phyloP scores from a whole-genome alignment of 2,797 vertebrate genomes.

The Enteromius mattozi region DNA sequence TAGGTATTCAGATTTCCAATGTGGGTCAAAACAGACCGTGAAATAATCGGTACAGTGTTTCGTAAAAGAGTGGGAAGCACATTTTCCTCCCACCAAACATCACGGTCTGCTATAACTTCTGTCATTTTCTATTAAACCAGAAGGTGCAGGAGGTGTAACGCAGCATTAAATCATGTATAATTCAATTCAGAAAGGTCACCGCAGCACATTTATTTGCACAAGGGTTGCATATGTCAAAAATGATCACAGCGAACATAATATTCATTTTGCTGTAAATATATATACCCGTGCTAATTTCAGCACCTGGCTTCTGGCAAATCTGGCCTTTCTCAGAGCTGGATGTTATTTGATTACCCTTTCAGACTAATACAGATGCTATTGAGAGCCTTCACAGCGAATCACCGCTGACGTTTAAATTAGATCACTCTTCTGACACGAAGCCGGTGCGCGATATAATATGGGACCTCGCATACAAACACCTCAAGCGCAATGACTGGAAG shows the following conservation, averaged over 20 bases:
- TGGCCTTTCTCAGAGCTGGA: conserved; percentile 73
- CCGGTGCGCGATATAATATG: conserved; percentile 80
- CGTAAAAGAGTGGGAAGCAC: neutral
- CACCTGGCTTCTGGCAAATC: conserved; percentile 53
- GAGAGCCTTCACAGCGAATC: conserved; percentile 69
- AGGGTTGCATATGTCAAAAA: conserved; percentile 34
- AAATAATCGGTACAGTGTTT: neutral
- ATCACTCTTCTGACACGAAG: conserved; percentile 84
- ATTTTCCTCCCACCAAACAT: neutral
- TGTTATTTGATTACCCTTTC: conserved; percentile 80
- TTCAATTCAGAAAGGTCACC: conserved; percentile 54
- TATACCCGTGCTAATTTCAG: conserved; percentile 45
- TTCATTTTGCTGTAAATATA: conserved; percentile 30
- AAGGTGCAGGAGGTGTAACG: conserved; percentile 5
- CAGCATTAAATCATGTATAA: conserved; percentile 42
- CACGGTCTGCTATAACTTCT: neutral
- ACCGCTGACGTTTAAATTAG: conserved; percentile 87
- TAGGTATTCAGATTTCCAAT: conserved; percentile 68
- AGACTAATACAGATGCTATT: conserved; percentile 74
- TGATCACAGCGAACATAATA: conserved; percentile 32
- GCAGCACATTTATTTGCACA: conserved; percentile 33
- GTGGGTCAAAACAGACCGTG: neutral
- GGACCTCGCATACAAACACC: conserved; percentile 83
- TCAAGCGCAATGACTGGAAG: conserved; percentile 87
- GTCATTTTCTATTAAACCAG: conserved; percentile 33